These are phyloP conservation scores for Porites lutea DNA, from an alignment of 64 coral and sea anemone species.

Conservation along the genomic window DNA sequence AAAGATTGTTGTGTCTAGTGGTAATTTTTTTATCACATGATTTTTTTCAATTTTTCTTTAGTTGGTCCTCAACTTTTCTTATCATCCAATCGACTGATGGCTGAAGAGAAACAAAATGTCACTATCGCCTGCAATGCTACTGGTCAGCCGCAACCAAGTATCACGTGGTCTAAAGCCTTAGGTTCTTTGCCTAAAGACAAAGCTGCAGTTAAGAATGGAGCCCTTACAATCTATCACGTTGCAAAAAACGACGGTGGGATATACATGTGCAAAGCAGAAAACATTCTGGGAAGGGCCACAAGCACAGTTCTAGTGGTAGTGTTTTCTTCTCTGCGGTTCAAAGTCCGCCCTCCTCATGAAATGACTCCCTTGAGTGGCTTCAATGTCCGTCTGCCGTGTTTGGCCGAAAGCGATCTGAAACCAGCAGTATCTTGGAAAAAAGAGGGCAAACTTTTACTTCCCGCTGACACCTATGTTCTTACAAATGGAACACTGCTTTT, in stretches of 20 bases:
- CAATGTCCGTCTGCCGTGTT: background rate
- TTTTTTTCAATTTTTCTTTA: background rate
- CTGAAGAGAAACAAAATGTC: background rate
- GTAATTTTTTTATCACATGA: background rate
- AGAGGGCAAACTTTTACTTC: too few species aligned
- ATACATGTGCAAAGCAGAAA: constrained; percentile 36
- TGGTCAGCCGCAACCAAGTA: constrained; percentile 25
- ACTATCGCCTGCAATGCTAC: constrained; percentile 18
- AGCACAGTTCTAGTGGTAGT: background rate
- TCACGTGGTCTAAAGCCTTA: constrained; percentile 15
- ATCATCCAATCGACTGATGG: background rate
- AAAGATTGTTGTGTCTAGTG: too few species aligned
- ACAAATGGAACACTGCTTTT: too few species aligned
- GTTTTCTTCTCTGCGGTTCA: background rate
- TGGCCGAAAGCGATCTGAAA: background rate
- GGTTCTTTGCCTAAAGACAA: background rate
- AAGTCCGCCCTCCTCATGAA: background rate
- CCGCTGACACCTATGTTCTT: too few species aligned
- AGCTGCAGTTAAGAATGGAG: background rate
- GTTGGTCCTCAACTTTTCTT: constrained; percentile 19
- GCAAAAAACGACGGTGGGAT: constrained; percentile 9
- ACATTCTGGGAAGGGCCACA: background rate
- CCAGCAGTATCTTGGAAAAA: too few species aligned
- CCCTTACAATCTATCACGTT: background rate
- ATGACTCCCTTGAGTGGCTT: background rate